These are phyloP conservation scores for Drosophila sproati DNA, from an alignment of 1,140 invertebrate species.

Conservation along the genomic window DNA sequence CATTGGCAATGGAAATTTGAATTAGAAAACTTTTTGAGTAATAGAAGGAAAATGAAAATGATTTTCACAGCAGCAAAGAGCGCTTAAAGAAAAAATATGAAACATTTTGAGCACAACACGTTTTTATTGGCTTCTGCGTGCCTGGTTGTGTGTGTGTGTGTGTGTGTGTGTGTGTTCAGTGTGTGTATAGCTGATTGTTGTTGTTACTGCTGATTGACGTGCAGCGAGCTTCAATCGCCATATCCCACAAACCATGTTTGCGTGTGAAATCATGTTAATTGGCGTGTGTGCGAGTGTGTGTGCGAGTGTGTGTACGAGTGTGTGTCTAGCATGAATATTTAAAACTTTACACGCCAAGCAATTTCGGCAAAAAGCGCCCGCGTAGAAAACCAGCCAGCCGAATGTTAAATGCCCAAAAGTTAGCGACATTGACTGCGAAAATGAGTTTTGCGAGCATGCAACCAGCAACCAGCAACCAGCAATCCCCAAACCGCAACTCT, in stretches of 20 bases:
- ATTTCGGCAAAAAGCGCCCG: background rate
- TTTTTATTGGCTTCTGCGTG: constrained; percentile 39
- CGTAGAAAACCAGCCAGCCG: background rate
- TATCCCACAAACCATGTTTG: constrained; percentile 26
- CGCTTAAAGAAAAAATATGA: constrained; percentile 21
- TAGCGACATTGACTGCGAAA: constrained; percentile 75
- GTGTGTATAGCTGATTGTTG: constrained; percentile 58
- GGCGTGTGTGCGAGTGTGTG: constrained; percentile 26
- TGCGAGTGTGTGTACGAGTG: background rate
- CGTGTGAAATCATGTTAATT: background rate
- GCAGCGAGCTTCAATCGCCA: constrained; percentile 70
- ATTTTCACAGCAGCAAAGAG: constrained; percentile 17
- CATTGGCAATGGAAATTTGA: constrained; percentile 36
- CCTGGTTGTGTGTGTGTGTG: constrained; percentile 15
- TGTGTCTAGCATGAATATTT: constrained; percentile 53
- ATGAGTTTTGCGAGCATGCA: constrained; percentile 47
- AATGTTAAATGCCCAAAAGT: constrained; percentile 30
- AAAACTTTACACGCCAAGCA: constrained; percentile 69
- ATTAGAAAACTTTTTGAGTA: constrained; percentile 31
- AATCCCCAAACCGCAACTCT: background rate
- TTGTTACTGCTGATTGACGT: background rate
- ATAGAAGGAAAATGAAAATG: constrained; percentile 32
- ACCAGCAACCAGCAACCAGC: no score
- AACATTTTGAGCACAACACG: constrained; percentile 64
- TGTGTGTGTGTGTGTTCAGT: constrained; percentile 15